Conservation (phyloP, 2,113 vertebrate genomes). For the Bufo gargarizans region DNA sequence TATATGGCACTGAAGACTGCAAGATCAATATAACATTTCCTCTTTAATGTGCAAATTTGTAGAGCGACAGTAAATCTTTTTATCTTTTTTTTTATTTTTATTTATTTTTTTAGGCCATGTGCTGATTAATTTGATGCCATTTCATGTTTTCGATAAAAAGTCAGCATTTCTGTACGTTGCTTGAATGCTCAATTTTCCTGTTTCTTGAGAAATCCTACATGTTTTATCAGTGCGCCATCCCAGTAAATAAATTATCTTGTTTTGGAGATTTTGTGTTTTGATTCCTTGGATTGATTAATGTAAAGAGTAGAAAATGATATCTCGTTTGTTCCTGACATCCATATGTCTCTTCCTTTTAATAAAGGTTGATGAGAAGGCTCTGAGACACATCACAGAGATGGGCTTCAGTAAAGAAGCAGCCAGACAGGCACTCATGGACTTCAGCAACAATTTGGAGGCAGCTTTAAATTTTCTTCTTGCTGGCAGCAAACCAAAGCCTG, state of each 20-base stretch:
- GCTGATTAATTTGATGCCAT: slow-evolving; percentile 18
- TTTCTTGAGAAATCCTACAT: not conserved
- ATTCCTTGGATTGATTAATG: not conserved
- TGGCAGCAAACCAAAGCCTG: slow-evolving; percentile 77
- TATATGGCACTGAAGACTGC: not conserved
- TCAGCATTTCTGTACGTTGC: not conserved
- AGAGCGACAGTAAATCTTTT: not conserved
- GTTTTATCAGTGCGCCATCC: slow-evolving; percentile 25
- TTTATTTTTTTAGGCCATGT: not conserved
- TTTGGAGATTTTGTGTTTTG: not conserved
- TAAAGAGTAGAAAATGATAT: not conserved
- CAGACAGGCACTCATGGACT: slow-evolving; percentile 93
- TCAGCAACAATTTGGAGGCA: slow-evolving; percentile 92
- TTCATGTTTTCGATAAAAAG: slow-evolving; percentile 24
- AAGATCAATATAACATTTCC: slow-evolving; percentile 48
- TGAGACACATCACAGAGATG: slow-evolving; percentile 97
- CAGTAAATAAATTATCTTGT: slow-evolving; percentile 29
- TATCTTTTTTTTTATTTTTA: not conserved
- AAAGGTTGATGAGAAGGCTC: slow-evolving; percentile 93
- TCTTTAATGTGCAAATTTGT: slow-evolving; percentile 45
- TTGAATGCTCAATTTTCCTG: not conserved
- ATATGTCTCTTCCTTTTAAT: slow-evolving; percentile 48
- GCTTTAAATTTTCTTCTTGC: slow-evolving; percentile 91
- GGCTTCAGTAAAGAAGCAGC: slow-evolving; percentile 94
- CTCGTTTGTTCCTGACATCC: not conserved